Evolutionary conservation across 2,113 vertebrate species (phyloP), one percentile per base, ranked within the genome.

Genomic region (Sylvia atricapilla): DNA sequence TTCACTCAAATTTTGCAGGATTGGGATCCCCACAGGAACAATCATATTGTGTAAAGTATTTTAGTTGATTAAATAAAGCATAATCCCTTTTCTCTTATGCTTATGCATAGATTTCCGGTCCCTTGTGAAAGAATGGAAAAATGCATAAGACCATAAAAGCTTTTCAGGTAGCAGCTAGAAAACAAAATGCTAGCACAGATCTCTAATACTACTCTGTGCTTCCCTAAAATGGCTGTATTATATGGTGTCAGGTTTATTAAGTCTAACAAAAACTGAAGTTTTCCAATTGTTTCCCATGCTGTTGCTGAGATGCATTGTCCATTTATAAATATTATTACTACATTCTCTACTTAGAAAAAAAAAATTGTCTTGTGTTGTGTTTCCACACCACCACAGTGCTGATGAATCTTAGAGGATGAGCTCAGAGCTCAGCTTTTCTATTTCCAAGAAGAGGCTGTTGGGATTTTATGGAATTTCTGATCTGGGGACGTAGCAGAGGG

Each of bases 381-480:
- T 95, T 63, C 82, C 67, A 50, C 43, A 87, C 63, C 31, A 49
- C 50, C 74, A 56, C 74, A 66, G 41, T 67, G 67, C 46, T 73
- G 78, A 85, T 89, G 67, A 91, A 93, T 93, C 60, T 81, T 73
- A 43, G 82, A 80, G n/a, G 30, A 63, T 80, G 79, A 94, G 82
- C 63, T 95, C 87, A 95, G 63, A 83, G 58, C 58, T 87, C 55
- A 90, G 37, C 39, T 79, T 74, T 39, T 43, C 3, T 59, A 18
- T 90, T 91, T 93, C 55, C 53, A n/a, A 74, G 67, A 93, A 80
- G 27, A 83, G 69, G 9, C 33, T 85, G 59, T 55, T 1, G 11
- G 55, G 27, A 77, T 83, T 95, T 96, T 88, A 90, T 44, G 47
- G 72, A 67, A 77, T 77, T 80, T 90, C 67, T 88, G 70, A 80